Evolutionary conservation across 2,797 vertebrate genomes (phyloP).

Genomic region (Syncerus caffer): DNA sequence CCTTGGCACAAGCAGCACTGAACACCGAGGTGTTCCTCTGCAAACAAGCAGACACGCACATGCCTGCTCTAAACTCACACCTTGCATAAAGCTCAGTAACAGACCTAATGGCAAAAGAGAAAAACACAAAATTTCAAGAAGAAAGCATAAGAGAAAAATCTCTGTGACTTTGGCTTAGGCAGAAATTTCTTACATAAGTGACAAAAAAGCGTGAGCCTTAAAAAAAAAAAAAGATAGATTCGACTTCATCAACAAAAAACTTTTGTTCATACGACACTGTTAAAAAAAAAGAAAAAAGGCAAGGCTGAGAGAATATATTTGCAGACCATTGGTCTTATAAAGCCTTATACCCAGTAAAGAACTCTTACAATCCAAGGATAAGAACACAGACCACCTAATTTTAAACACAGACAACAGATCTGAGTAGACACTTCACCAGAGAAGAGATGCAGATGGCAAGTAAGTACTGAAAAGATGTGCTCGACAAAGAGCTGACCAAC

Average conservation of each 20-base stretch:
- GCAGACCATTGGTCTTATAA: not conserved
- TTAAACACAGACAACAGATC: not conserved
- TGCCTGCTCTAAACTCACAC: not conserved
- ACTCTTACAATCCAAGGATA: not conserved
- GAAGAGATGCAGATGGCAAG: not conserved
- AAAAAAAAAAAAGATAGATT: not conserved
- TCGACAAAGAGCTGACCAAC: not conserved
- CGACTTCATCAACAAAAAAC: not conserved
- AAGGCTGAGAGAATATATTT: not conserved
- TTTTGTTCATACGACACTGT: not conserved
- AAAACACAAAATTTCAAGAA: not conserved
- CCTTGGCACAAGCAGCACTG: not conserved
- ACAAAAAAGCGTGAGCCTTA: not conserved
- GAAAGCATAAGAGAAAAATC: not conserved
- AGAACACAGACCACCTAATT: not conserved
- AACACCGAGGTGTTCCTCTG: fast-evolving
- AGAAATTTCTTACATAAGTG: not conserved
- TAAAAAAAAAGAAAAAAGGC: not conserved
- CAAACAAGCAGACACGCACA: not conserved
- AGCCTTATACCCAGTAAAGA: not conserved
- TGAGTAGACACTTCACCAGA: not conserved
- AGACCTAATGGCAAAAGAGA: not conserved
- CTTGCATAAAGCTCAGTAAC: not conserved
- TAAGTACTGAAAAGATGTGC: not conserved
- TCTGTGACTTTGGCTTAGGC: not conserved